phyloP scores from a whole-genome alignment of 2,888 invertebrate species.

The Apocheima hispidaria region DNA sequence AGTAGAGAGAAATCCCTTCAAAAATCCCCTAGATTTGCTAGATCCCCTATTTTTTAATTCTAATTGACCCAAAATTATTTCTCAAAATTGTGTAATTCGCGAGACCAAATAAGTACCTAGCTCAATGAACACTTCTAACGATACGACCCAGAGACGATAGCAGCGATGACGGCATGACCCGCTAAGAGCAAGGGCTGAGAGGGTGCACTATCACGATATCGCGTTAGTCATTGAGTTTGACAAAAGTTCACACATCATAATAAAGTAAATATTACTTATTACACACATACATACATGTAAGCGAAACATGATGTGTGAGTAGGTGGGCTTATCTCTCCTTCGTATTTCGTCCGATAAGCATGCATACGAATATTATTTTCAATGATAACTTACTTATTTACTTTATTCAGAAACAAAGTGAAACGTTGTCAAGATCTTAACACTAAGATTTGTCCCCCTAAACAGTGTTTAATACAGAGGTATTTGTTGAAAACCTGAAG shows the following conservation, averaged over 20 bases:
- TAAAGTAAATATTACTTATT: neutral
- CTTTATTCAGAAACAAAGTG: neutral
- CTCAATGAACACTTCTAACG: too few species aligned
- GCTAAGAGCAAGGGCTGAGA: too few species aligned
- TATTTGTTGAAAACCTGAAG: neutral
- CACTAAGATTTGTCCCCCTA: neutral
- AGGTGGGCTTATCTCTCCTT: constrained; percentile 20
- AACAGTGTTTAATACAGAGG: neutral
- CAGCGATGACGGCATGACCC: too few species aligned
- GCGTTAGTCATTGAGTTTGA: neutral
- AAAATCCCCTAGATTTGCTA: too few species aligned
- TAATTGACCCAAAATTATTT: too few species aligned
- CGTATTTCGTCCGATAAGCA: constrained; percentile 17
- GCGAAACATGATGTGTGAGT: constrained; percentile 4
- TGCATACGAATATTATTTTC: constrained; percentile 8
- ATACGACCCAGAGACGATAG: too few species aligned
- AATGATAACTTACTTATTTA: neutral
- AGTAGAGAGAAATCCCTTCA: too few species aligned
- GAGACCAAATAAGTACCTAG: too few species aligned
- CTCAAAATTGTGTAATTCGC: too few species aligned
- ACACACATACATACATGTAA: neutral
- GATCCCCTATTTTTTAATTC: too few species aligned
- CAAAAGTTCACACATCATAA: neutral
- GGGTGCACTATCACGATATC: too few species aligned
- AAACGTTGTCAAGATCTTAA: neutral